Evolutionary conservation across 2,797 vertebrate species (phyloP), one percentile per base, ranked within the genome.

Genomic region (Spea hammondii): DNA sequence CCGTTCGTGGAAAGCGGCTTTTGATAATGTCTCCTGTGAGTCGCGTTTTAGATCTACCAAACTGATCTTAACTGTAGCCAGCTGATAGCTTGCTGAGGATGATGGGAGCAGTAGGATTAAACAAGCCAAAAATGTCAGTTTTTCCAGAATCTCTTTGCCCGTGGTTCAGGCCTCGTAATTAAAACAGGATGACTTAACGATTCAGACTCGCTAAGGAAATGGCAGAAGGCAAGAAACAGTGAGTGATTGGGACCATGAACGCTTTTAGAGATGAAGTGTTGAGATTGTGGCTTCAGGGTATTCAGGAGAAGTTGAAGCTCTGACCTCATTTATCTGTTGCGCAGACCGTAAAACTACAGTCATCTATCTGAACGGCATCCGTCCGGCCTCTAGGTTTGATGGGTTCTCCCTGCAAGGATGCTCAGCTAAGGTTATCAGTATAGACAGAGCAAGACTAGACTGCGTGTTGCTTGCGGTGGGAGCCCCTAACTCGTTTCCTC

Each of bases 331-430:
- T 78, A 72, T 66, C 69, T 71, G 70, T 78, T 85, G 65, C 10
- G 46, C 80, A 74, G 81, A 76, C 84, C 82, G 78, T 84, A 83
- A 78, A 75, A 55, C 57, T 4, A 1, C 0, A 2, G 6, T 49
- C 45, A 9, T 86, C 83, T 74, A 78, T 86, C 76, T 84, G 66
- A 8, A 0, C 74, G 78, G 67, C 71, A 68, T 79, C 77, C 46
- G 45, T n/a, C 59, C 51, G 13, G 70, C 68, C 48, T 6, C 66
- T 9, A 55, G 14, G n/a, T 6, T 12, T 6, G n/a, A 17, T 32
- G 32, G 32, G 32, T 32, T 32, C n/a, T 17, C 14, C 59, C 14
- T 17, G 5, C 10, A 12, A 14, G 4, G 5, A 32, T 32, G 5
- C 59, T 62, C 9, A 3, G 6, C 59, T 9, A 32, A 32, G 59